Evolutionary conservation across 2,113 vertebrate species (phyloP).

Genomic region (Gopherus evgoodei): DNA sequence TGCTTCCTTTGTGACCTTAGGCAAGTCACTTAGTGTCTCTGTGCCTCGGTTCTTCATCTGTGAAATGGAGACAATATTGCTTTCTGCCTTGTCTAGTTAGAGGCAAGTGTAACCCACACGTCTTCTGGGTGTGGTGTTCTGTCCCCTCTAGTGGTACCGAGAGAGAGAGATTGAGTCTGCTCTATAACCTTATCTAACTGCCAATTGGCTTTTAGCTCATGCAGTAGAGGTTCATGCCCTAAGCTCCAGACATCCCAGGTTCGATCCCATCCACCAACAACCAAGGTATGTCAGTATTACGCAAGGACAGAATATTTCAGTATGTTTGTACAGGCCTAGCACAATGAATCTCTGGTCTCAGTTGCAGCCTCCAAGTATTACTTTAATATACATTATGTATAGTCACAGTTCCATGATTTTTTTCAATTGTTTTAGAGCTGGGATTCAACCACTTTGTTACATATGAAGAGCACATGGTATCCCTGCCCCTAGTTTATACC

Average conservation of each 20-base stretch:
- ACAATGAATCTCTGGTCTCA: rapidly evolving
- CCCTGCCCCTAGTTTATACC: background rate
- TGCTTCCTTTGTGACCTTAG: background rate
- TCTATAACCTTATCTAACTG: too few relatives aligned
- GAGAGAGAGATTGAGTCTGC: too few relatives aligned
- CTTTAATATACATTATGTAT: background rate
- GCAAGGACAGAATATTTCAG: background rate
- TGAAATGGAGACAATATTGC: background rate
- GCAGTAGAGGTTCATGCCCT: too few relatives aligned
- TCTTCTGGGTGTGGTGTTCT: too few relatives aligned
- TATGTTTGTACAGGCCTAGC: background rate
- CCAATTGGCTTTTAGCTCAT: too few relatives aligned
- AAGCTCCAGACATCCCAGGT: too few relatives aligned
- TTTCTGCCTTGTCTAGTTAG: background rate
- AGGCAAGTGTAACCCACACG: background rate
- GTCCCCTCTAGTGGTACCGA: too few relatives aligned
- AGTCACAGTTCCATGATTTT: background rate
- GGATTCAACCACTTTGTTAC: rapidly evolving
- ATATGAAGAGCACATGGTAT: background rate
- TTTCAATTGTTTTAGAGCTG: background rate
- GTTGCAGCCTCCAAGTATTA: background rate
- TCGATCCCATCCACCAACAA: too few relatives aligned
- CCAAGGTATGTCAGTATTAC: too few relatives aligned
- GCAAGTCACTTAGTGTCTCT: background rate
- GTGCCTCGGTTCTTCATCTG: background rate